Evolutionary conservation across 2,113 vertebrate species (phyloP).

Genomic region (Platysteira castanea): DNA sequence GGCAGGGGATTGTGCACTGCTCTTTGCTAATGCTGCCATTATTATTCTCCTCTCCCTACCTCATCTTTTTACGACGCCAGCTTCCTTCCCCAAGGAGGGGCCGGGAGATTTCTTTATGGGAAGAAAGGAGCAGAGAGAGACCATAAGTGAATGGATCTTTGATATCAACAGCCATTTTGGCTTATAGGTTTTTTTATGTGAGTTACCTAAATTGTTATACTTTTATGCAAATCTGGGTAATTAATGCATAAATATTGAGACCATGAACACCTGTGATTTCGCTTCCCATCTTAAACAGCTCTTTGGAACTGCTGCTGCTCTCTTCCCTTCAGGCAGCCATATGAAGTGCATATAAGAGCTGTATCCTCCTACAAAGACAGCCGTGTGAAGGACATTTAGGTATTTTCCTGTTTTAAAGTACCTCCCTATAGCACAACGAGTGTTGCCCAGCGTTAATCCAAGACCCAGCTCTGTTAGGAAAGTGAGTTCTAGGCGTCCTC

Average conservation of each 20-base stretch:
- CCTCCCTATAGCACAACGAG: rapidly evolving
- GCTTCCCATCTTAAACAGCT: not conserved
- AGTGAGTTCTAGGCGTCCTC: not conserved
- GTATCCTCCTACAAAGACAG: not conserved
- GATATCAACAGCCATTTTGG: not conserved
- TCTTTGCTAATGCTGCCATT: slow-evolving; percentile 43
- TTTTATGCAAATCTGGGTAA: not conserved
- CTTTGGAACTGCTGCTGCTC: not conserved
- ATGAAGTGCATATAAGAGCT: not conserved
- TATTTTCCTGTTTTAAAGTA: not conserved
- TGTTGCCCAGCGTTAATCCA: not conserved
- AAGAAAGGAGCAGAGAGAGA: not conserved
- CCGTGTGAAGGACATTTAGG: not conserved
- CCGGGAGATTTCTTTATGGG: not conserved
- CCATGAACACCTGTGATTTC: not conserved
- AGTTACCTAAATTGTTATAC: not conserved
- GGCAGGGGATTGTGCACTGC: not conserved
- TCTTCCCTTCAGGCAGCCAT: not conserved
- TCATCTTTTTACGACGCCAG: not conserved
- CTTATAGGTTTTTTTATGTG: not conserved
- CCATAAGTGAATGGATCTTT: not conserved
- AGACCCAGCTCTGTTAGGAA: not conserved
- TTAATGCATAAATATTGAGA: slow-evolving; percentile 8
- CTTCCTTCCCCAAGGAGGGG: slow-evolving; percentile 14
- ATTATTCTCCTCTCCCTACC: slow-evolving; percentile 36